Percentiles rank a stretch among this genome's conserved stretches.
Conservation (phyloP, 2,797 vertebrate genomes). For the Chelmon rostratus region DNA sequence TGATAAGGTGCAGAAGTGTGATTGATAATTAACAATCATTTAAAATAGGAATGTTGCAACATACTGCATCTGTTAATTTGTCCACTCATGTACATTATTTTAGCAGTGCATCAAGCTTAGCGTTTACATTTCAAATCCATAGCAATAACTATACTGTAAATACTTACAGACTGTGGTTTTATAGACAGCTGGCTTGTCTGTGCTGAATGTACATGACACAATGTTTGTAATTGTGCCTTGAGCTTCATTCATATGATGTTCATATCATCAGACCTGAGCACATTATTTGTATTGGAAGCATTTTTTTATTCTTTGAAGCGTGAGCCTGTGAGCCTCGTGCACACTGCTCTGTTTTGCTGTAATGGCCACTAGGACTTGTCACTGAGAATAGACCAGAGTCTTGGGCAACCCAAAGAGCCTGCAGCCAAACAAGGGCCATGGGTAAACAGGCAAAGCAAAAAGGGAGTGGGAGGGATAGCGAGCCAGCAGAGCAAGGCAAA, state of each 20-base stretch:
- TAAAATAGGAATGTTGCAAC: too few species aligned
- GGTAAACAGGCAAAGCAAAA: slow-evolving; percentile 53
- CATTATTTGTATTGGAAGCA: slow-evolving; percentile 17
- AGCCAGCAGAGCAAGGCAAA: slow-evolving; percentile 29
- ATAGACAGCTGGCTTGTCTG: not conserved
- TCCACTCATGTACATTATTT: not conserved
- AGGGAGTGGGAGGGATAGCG: slow-evolving; percentile 28
- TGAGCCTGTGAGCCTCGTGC: slow-evolving; percentile 40
- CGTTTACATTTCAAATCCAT: not conserved
- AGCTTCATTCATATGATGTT: slow-evolving; percentile 2
- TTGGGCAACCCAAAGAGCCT: slow-evolving; percentile 63
- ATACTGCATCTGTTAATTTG: not conserved
- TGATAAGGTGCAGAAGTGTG: not conserved
- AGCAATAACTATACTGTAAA: not conserved
- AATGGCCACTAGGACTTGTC: slow-evolving; percentile 65
- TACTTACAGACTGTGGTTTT: not conserved
- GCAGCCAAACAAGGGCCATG: slow-evolving; percentile 58
- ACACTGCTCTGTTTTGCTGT: slow-evolving; percentile 52
- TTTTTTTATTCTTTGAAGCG: not conserved
- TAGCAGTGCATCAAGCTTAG: not conserved
- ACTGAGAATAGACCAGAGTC: slow-evolving; percentile 64
- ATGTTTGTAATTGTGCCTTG: not conserved
- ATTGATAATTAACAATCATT: too few species aligned
- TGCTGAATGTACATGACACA: not conserved
- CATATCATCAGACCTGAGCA: not conserved